These are phyloP conservation scores for Oxyura jamaicensis DNA, from an alignment of 2,113 vertebrate species.

Conservation along the genomic window DNA sequence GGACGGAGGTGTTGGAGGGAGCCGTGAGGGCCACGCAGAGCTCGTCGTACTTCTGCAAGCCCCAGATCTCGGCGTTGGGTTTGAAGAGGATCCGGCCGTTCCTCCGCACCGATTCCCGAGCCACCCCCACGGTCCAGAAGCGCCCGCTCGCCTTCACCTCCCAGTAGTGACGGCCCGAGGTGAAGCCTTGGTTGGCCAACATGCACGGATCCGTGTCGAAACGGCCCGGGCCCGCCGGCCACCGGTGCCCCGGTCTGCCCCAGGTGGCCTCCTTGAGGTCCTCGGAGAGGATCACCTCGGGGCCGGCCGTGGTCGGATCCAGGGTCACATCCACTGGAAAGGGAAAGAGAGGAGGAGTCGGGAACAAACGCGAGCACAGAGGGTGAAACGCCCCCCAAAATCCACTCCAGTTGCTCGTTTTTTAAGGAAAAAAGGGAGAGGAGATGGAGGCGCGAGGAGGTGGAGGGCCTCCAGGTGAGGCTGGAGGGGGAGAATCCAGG, in stretches of 20 bases:
- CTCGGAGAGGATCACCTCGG: slow-evolving; percentile 40
- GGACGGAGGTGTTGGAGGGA: slow-evolving; percentile 31
- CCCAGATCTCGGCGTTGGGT: background rate
- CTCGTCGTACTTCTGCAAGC: slow-evolving; percentile 29
- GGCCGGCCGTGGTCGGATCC: slow-evolving; percentile 17
- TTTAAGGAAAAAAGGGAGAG: background rate
- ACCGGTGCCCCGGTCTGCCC: background rate
- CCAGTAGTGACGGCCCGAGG: slow-evolving; percentile 49
- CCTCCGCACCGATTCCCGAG: background rate
- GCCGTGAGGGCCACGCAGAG: slow-evolving; percentile 32
- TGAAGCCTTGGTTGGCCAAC: slow-evolving; percentile 24
- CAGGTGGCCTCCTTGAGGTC: slow-evolving; percentile 35
- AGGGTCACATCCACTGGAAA: slow-evolving; percentile 33
- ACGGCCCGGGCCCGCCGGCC: background rate
- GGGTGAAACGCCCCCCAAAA: fast-evolving
- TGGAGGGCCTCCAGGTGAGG: too few species aligned
- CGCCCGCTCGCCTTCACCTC: slow-evolving; percentile 12
- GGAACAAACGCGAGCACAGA: background rate
- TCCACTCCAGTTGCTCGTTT: background rate
- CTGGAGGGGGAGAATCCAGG: too few species aligned
- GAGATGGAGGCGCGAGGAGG: background rate
- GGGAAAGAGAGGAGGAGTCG: fast-evolving
- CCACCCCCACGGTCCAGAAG: slow-evolving; percentile 44
- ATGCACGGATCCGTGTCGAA: slow-evolving; percentile 21
- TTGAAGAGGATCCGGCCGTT: slow-evolving; percentile 42